Conservation (phyloP, 2,797 vertebrate genomes). For the Dipus sagitta region DNA sequence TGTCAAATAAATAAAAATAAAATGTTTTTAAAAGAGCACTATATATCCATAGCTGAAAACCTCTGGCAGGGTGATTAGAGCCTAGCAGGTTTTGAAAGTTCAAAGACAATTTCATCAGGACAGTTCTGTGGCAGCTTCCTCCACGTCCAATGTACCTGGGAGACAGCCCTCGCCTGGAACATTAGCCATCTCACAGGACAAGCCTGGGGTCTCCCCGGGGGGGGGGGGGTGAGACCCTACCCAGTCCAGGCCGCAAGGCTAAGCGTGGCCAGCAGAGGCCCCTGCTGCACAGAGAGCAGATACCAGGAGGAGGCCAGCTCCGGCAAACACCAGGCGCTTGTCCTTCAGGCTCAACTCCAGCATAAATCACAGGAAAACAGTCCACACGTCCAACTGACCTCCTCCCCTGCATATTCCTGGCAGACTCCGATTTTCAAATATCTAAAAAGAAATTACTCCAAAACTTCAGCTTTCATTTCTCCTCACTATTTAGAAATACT, state of each 20-base stretch:
- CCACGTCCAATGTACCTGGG: not conserved
- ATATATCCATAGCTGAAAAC: not conserved
- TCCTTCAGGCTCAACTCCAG: no score
- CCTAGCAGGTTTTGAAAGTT: not conserved
- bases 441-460: not conserved
- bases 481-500: not conserved
- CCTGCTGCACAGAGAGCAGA: not conserved
- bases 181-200: not conserved
- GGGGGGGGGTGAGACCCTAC: not conserved
- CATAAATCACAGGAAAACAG: not conserved
- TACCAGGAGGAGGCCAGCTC: not conserved
- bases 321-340: not conserved
- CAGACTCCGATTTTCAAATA: not conserved
- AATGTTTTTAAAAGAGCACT: no score
- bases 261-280: not conserved
- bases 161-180: not conserved
- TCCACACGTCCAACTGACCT: not conserved
- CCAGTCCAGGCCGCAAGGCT: not conserved
- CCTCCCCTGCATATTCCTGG: no score
- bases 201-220: no score
- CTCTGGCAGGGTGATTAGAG: not conserved
- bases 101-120: not conserved
- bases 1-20: no score
- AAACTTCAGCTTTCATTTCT: not conserved
- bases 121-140: not conserved